These are phyloP conservation scores for Strigamia maritima DNA, from an alignment of 2,888 invertebrate genomes.

Conservation along the genomic window DNA sequence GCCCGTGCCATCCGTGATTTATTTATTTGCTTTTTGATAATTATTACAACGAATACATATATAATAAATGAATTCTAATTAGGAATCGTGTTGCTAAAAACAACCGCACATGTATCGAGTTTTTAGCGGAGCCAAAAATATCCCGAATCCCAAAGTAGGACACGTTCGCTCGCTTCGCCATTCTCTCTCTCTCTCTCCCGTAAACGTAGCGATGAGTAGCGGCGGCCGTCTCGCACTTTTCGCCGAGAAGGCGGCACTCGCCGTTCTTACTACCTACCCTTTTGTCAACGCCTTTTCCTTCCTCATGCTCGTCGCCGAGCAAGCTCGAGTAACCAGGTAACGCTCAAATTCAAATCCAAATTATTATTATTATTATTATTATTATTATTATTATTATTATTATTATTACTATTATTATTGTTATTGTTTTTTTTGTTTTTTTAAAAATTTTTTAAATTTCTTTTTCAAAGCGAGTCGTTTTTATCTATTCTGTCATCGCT, in stretches of 20 bases:
- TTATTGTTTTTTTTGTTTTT: constrained; percentile 26
- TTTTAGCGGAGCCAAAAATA: not conserved
- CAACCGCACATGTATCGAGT: not conserved
- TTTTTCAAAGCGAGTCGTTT: constrained; percentile 33
- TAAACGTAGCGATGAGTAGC: not conserved
- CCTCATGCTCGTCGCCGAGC: constrained; percentile 36
- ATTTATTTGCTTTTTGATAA: no score
- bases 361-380: no score
- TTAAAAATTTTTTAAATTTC: no score
- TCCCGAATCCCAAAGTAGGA: not conserved
- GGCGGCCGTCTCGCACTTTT: not conserved
- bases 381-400: no score
- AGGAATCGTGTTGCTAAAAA: no score
- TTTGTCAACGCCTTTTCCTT: constrained; percentile 37
- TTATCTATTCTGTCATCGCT: constrained; percentile 7
- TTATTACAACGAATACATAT: no score
- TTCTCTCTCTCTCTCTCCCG: no score
- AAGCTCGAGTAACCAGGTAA: constrained; percentile 34
- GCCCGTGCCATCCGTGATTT: no score
- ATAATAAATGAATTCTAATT: no score
- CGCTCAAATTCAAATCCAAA: not conserved
- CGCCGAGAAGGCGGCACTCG: not conserved
- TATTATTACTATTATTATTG: not conserved
- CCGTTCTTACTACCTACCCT: constrained; percentile 25
- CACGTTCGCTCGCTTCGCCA: not conserved